phyloP scores from a whole-genome alignment of 2,113 vertebrate genomes.

The Scolopax mira region DNA sequence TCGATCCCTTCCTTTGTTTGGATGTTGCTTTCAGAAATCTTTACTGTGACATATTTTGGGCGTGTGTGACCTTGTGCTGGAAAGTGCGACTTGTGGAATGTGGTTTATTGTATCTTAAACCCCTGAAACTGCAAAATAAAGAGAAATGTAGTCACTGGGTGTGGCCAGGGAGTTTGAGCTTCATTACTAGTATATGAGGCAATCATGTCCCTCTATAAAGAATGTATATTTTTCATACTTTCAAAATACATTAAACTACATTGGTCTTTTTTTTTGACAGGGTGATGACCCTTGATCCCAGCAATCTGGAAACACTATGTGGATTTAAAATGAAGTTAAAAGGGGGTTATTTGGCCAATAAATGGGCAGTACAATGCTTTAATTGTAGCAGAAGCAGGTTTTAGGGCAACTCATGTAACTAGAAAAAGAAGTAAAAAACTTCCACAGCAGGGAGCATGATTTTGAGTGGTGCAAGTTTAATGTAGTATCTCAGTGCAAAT shows the following conservation, averaged over 20 bases:
- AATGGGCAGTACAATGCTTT: not conserved
- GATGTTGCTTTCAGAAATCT: not conserved
- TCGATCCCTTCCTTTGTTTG: not conserved
- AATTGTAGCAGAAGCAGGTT: not conserved
- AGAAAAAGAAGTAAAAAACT: not conserved
- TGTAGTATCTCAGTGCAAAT: not conserved
- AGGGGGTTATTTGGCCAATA: not conserved
- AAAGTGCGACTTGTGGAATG: conserved; percentile 9
- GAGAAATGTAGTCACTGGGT: not conserved
- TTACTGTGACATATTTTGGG: not conserved
- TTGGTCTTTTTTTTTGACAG: not conserved
- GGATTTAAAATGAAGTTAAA: not conserved
- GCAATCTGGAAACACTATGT: not conserved
- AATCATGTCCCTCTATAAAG: fast-evolving
- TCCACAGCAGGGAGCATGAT: not conserved
- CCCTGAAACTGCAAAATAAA: conserved; percentile 60
- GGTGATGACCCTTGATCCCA: not conserved
- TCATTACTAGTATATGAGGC: fast-evolving
- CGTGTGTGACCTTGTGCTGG: not conserved
- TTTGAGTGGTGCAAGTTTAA: not conserved
- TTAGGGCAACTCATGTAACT: not conserved
- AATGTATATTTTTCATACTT: not conserved
- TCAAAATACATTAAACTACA: not conserved
- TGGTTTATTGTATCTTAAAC: conserved; percentile 29
- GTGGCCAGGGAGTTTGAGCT: not conserved